Evolutionary conservation across 2,113 vertebrate genomes (phyloP).

Genomic region (Callopanchax toddi): DNA sequence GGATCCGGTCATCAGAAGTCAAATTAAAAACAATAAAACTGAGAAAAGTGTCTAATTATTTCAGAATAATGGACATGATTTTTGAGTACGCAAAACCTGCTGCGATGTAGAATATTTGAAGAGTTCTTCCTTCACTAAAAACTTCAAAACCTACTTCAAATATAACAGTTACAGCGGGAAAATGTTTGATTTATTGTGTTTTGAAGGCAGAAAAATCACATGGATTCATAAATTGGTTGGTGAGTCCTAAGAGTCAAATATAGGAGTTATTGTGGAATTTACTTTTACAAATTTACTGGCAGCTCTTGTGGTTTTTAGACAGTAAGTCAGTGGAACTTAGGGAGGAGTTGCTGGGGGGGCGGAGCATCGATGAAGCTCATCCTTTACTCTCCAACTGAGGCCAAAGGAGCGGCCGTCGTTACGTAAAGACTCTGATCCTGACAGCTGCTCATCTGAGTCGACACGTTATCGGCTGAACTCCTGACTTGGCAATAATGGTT

Average conservation of each 20-base stretch:
- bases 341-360: slow-evolving; percentile 34
- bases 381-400: slow-evolving; percentile 52
- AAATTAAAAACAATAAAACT: slow-evolving; percentile 70
- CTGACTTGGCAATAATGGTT: slow-evolving; percentile 11
- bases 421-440: slow-evolving; percentile 41
- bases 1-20: slow-evolving; percentile 63
- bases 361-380: slow-evolving; percentile 61
- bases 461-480: slow-evolving; percentile 39
- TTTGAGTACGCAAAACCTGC: neutral
- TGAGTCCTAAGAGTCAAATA: no score
- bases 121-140: no score
- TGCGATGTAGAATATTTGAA: neutral
- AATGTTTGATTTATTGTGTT: no score
- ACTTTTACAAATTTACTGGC: no score
- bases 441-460: slow-evolving; percentile 30
- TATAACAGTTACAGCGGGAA: no score
- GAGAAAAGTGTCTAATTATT: slow-evolving; percentile 24
- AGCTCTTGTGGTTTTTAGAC: slow-evolving; percentile 17
- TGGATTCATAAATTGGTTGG: no score
- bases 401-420: slow-evolving; percentile 53
- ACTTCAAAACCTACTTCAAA: no score
- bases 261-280: no score
- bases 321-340: slow-evolving; percentile 27
- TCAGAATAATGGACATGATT: neutral
- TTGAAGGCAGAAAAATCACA: no score